Base-by-base conservation (phyloP, 2,113 vertebrate species). In the Cyanoramphus novaezelandiae region DNA sequence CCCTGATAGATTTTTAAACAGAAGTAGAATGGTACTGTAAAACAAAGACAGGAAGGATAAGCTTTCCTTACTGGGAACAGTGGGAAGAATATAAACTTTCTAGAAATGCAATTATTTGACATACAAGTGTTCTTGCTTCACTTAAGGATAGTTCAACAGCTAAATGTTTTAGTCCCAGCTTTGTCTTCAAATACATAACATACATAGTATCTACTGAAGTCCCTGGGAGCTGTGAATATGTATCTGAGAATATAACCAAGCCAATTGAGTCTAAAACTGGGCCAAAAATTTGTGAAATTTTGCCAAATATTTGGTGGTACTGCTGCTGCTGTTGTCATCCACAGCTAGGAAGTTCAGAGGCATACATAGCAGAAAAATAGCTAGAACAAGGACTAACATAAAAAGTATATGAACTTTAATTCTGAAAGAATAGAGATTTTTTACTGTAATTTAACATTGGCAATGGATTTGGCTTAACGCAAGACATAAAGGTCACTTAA, bases 391-490 rank as follows among this genome's bases (percentile, higher is more conserved):
- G 21, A 67, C 46, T 88, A 80, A 72, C 29, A 65, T 50, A 46
- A 75, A 60, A 88, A 81, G 35, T 88, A 29, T 68, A 67, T 68
- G 46, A 84, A 88, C 28, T 67, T 67, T 68, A 78, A 86, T 86
- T 94, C 60, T 86, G 21, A 92, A 92, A 77, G 62, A 43, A 28
- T 49, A 75, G 78, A 64, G 39, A 60, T 76, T 95, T 91, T 91
- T 68, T 81, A 47, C 25, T 63, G 78, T 71, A 88, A 88, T 68
- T 67, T 91, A 88, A 55, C 37, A 62, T 25, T 72, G 69, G 50
- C 63, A 77, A 71, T 62, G 41, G 52, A 50, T 71, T 81, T 76
- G 63, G 74, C 50, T 91, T 71, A 62, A 81, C 29, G 44, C 35
- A 57, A 80, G 83, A 81, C 57, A 67, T 39, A 62, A 63, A 76